Base-by-base conservation (phyloP, 2,113 vertebrate genomes). In the Edolisoma coerulescens region DNA sequence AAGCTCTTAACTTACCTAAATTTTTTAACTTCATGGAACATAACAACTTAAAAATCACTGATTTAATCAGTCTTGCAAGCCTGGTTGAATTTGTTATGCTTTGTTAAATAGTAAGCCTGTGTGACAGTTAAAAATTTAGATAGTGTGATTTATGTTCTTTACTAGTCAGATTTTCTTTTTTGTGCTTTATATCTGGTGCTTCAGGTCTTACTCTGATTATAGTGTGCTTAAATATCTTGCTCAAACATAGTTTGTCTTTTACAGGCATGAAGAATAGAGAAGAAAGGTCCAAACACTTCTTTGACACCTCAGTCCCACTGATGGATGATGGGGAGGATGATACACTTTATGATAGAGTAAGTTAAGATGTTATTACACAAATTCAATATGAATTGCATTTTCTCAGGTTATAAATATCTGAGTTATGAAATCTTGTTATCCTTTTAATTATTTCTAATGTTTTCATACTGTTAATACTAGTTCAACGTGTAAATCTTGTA, bases 261-360 rank as follows among this genome's bases (percentile, higher is more conserved):
- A 28, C 86, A 99, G 99, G 99, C 84, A 99, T 99, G 99, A 99
- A 99, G 97, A 99, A 99, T 92, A 99, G 99, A 71, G 99, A 99
- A 97, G 99, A 99, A 97, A 97, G 99, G 92, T 99, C 99, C 20
- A 99, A 99, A 97, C 99, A 99, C 97, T 99, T 99, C 97, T 99
- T 99, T 41, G 99, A 99, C 91, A 98, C 98, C 4, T 99, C 99
- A 7, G 99, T 98, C 32, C 99, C 99, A 3, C 98, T 99, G 28
- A 98, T 99, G 99, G 99, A 99, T 87, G 99, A 99, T 69, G 99
- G 99, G 60, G 99, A 99, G 64, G 99, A 99, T 82, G 97, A 98
- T 68, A 98, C 99, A 18, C 96, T 99, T 13, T 99, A 99, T 16
- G 99, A 99, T 4, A 98, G 98, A 97, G 99, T 99, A 96, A 86